Conservation (phyloP, 2,888 invertebrate species). For the Stenodema calcarata region DNA sequence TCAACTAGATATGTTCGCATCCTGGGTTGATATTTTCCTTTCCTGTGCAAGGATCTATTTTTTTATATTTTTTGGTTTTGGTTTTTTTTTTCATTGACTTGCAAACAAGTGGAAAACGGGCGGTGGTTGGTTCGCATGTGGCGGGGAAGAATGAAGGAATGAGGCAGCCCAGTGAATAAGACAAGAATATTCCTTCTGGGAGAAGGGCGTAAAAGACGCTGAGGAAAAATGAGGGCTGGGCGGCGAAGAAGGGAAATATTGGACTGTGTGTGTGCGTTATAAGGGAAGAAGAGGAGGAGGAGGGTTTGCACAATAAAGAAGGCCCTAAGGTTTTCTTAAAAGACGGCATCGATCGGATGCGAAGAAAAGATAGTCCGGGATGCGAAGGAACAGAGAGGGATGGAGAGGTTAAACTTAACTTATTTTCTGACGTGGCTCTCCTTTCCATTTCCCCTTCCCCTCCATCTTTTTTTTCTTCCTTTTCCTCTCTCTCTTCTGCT, state of each 20-base stretch:
- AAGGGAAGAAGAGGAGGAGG: neutral
- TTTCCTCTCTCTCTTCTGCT: no score
- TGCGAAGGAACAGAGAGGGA: neutral
- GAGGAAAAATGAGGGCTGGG: neutral
- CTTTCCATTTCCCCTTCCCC: neutral
- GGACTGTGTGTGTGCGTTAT: neutral
- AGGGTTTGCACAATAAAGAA: slow-evolving; percentile 3
- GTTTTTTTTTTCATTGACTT: slow-evolving; percentile 25
- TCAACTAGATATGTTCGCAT: slow-evolving; percentile 18
- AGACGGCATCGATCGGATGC: slow-evolving; percentile 1
- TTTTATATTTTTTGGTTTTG: neutral
- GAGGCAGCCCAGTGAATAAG: neutral
- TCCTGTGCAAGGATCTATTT: neutral
- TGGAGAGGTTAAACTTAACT: slow-evolving; percentile 33
- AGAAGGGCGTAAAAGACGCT: neutral
- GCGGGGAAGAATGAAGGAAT: neutral
- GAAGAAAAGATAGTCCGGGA: slow-evolving; percentile 5
- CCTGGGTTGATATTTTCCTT: slow-evolving; percentile 22
- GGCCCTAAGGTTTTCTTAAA: slow-evolving; percentile 3
- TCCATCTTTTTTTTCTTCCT: neutral
- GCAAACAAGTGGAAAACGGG: slow-evolving; percentile 23
- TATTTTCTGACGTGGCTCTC: slow-evolving; percentile 33
- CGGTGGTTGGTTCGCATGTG: neutral
- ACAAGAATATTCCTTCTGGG: slow-evolving; percentile 14
- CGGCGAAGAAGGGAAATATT: neutral